Percentiles rank a stretch among this genome's conserved stretches.
phyloP scores from a whole-genome alignment of 1,140 invertebrate species.

The Drosophila grimshawi region DNA sequence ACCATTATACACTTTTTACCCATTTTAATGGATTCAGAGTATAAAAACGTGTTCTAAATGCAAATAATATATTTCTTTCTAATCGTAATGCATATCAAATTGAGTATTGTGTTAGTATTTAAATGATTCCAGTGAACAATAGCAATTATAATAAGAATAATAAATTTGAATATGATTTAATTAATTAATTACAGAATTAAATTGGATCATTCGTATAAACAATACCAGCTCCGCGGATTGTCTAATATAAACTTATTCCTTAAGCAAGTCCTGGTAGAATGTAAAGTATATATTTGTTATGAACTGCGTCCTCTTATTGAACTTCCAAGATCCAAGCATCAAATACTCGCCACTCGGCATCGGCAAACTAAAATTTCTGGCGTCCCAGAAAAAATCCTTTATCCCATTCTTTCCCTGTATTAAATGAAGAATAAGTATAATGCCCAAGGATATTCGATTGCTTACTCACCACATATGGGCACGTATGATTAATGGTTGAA shows the following conservation, averaged over 20 bases:
- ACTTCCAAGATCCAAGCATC: slow-evolving; percentile 1
- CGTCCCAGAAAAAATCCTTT: slow-evolving; percentile 7
- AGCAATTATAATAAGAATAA: too few species aligned
- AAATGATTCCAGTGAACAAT: too few species aligned
- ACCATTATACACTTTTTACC: too few species aligned
- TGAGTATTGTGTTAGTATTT: too few species aligned
- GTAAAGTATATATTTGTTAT: slow-evolving; percentile 20
- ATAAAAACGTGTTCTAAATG: too few species aligned
- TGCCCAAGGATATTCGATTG: not conserved
- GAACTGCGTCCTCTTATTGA: slow-evolving; percentile 2
- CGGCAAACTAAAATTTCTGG: not conserved
- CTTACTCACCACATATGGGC: slow-evolving; percentile 35
- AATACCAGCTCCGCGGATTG: not conserved
- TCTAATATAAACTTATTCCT: not conserved
- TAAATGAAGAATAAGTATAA: not conserved
- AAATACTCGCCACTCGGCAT: slow-evolving; percentile 7
- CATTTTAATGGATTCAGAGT: too few species aligned
- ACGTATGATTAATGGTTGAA: slow-evolving; percentile 38
- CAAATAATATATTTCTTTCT: too few species aligned
- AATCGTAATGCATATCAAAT: too few species aligned
- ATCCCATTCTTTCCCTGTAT: slow-evolving; percentile 1
- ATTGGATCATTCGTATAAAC: too few species aligned
- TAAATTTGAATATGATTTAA: not conserved
- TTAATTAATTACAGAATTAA: too few species aligned
- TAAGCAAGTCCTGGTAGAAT: slow-evolving; percentile 5